Evolutionary conservation across 2,888 invertebrate genomes (phyloP).

Genomic region (Leptinotarsa haldemani): DNA sequence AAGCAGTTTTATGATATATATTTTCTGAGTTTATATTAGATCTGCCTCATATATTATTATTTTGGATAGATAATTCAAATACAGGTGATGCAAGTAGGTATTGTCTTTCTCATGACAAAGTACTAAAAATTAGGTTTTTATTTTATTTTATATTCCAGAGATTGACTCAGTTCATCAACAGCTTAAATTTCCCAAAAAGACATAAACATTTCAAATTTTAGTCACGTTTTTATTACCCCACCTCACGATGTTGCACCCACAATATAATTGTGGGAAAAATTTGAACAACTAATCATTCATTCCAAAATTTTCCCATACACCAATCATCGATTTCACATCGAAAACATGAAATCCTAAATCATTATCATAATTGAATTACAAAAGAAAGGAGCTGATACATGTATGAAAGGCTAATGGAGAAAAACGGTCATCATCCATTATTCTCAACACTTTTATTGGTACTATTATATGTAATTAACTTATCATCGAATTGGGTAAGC

Average conservation of each 20-base stretch:
- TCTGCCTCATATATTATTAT: too few relatives aligned
- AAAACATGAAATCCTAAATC: not conserved
- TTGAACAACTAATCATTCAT: not conserved
- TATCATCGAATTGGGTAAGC: slow-evolving; percentile 8
- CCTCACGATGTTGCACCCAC: slow-evolving; percentile 1
- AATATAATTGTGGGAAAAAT: not conserved
- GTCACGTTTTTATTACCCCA: not conserved
- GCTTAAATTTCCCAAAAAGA: too few relatives aligned
- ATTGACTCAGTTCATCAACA: too few relatives aligned
- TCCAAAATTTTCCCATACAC: slow-evolving; percentile 7
- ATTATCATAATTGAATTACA: slow-evolving; percentile 15
- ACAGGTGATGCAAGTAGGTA: too few relatives aligned
- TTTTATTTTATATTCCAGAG: too few relatives aligned
- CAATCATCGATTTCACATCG: slow-evolving; percentile 15
- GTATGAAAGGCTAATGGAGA: not conserved
- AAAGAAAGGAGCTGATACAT: slow-evolving; percentile 1
- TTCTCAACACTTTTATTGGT: slow-evolving; percentile 21
- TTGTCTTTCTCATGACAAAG: too few relatives aligned
- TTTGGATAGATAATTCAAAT: too few relatives aligned
- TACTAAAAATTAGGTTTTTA: too few relatives aligned
- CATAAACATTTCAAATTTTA: too few relatives aligned
- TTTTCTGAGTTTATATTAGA: too few relatives aligned
- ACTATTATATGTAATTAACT: slow-evolving; percentile 11
- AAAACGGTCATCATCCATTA: slow-evolving; percentile 2
- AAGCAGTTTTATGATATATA: too few relatives aligned